phyloP scores from a whole-genome alignment of 2,113 vertebrate genomes.

The Protobothrops flavoviridis region DNA sequence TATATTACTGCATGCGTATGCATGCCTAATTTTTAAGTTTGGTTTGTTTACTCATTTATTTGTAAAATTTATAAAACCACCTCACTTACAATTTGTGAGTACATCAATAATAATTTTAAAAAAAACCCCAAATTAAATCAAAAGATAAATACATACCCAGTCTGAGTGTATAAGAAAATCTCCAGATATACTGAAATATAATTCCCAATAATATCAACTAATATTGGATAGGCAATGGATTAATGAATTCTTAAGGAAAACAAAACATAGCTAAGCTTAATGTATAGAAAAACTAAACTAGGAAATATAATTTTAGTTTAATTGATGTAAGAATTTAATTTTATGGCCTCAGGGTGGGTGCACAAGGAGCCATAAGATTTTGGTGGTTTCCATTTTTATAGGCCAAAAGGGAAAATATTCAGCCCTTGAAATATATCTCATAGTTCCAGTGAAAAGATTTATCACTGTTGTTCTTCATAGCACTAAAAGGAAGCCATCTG shows the following conservation, averaged over 20 bases:
- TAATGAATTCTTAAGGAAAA: neutral
- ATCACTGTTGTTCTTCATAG: neutral
- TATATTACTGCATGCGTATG: neutral
- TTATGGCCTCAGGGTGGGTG: neutral
- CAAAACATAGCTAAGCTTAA: neutral
- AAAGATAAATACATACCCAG: neutral
- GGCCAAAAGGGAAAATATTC: neutral
- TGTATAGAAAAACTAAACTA: neutral
- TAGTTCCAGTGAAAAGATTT: neutral
- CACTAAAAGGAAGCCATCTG: neutral
- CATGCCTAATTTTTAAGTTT: neutral
- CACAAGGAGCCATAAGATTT: neutral
- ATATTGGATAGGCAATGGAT: neutral
- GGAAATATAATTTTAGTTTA: neutral
- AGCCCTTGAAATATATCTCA: neutral
- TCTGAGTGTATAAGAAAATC: neutral
- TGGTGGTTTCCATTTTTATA: neutral
- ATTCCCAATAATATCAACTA: neutral
- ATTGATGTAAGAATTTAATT: neutral
- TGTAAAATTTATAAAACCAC: neutral
- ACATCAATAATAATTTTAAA: neutral
- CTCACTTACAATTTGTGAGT: neutral
- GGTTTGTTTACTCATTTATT: neutral
- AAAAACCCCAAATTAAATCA: neutral
- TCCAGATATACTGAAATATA: neutral